Evolutionary conservation across 2,888 invertebrate species (phyloP).

Genomic region (Biston stratarius): DNA sequence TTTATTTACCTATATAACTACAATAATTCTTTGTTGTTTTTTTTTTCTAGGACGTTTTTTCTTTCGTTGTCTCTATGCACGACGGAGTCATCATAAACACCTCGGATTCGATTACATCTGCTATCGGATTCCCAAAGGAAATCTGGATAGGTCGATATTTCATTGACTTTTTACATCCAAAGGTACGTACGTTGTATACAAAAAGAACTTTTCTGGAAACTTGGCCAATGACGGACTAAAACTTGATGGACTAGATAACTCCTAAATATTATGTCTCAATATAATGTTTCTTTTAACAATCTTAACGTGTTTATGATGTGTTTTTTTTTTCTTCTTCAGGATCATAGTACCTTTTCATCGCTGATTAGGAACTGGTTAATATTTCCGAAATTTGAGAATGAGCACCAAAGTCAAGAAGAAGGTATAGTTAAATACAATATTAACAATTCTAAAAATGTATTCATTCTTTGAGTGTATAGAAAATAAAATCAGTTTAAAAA

Average conservation of each 20-base stretch:
- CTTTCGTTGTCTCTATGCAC: constrained; percentile 93
- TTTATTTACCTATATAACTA: too few relatives aligned
- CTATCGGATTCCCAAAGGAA: constrained; percentile 92
- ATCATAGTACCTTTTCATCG: constrained; percentile 90
- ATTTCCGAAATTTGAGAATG: constrained; percentile 77
- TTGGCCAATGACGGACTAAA: not conserved
- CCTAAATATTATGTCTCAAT: too few relatives aligned
- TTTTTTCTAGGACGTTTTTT: constrained; percentile 89
- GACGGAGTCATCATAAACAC: constrained; percentile 93
- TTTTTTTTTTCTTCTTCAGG: constrained; percentile 66
- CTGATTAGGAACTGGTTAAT: constrained; percentile 90
- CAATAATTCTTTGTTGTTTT: constrained; percentile 27
- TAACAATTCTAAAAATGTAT: too few relatives aligned
- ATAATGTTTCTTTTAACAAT: too few relatives aligned
- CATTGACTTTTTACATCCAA: constrained; percentile 94
- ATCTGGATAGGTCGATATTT: constrained; percentile 95
- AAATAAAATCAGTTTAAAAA: too few relatives aligned
- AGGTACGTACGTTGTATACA: constrained; percentile 69
- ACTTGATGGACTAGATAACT: too few relatives aligned
- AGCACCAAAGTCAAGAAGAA: constrained; percentile 58
- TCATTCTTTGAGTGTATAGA: too few relatives aligned
- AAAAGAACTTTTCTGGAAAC: not conserved
- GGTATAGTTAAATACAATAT: not conserved
- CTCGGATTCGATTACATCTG: constrained; percentile 88
- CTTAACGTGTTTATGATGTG: not conserved